These are phyloP conservation scores for Phrixothrix hirtus DNA, from an alignment of 2,888 invertebrate species.

Conservation along the genomic window DNA sequence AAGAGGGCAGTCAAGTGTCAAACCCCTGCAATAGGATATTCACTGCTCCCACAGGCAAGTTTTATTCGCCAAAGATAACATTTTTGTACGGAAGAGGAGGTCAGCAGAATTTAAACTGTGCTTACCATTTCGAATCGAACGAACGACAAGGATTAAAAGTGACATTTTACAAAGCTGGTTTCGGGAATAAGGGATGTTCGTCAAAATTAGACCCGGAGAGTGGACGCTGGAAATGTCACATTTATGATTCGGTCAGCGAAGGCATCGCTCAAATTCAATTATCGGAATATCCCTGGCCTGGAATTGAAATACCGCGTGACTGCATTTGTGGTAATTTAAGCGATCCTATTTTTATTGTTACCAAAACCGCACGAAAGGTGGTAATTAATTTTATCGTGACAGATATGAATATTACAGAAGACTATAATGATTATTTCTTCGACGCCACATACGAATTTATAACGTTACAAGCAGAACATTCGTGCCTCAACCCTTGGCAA, in stretches of 20 bases:
- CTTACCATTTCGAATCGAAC: slow-evolving; percentile 74
- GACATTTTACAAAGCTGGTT: slow-evolving; percentile 69
- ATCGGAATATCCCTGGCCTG: slow-evolving; percentile 72
- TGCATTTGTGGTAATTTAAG: slow-evolving; percentile 74
- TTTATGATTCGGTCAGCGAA: slow-evolving; percentile 45
- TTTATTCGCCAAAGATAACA: slow-evolving; percentile 77
- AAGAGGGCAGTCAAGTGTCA: slow-evolving; percentile 67
- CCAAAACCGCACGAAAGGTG: slow-evolving; percentile 70
- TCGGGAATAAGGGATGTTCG: slow-evolving; percentile 70
- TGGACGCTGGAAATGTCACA: slow-evolving; percentile 68
- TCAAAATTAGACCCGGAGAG: slow-evolving; percentile 69
- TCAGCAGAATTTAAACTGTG: slow-evolving; percentile 73
- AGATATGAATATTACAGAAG: slow-evolving; percentile 80
- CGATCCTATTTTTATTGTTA: slow-evolving; percentile 67
- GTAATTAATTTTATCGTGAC: slow-evolving; percentile 75
- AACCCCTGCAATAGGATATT: slow-evolving; percentile 68
- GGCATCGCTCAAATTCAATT: slow-evolving; percentile 54
- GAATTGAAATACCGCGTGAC: slow-evolving; percentile 69
- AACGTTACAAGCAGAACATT: slow-evolving; percentile 60
- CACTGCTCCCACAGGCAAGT: slow-evolving; percentile 58
- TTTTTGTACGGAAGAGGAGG: slow-evolving; percentile 84
- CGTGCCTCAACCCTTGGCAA: slow-evolving; percentile 69
- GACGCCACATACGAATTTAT: slow-evolving; percentile 74
- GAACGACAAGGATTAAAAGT: slow-evolving; percentile 71
- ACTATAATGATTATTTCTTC: slow-evolving; percentile 78